A percentile compares a stretch with the other conserved stretches of the same genome.
These are phyloP conservation scores for Serilophus lunatus DNA, from an alignment of 2,113 vertebrate genomes.

Conservation along the genomic window DNA sequence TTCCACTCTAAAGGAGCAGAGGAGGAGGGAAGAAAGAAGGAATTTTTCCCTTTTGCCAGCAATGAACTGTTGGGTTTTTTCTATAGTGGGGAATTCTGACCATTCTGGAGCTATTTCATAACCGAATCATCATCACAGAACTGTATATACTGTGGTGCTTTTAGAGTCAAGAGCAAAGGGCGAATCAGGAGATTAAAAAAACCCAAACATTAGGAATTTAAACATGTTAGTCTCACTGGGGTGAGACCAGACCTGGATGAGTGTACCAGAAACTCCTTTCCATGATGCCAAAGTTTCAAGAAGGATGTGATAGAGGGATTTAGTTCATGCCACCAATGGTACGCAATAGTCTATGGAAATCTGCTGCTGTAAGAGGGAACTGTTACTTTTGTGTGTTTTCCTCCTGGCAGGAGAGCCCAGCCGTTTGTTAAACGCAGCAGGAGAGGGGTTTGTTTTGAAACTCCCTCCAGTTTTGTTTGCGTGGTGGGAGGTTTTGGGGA, in stretches of 20 bases:
- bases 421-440: constrained; percentile 43
- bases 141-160: background rate
- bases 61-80: background rate
- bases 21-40: background rate
- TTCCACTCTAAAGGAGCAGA: background rate
- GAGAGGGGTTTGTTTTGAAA: constrained; percentile 37
- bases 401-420: constrained; percentile 11
- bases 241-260: background rate
- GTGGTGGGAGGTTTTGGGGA: background rate
- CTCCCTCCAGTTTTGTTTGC: constrained; percentile 36
- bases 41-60: background rate
- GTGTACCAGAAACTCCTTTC: background rate
- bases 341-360: background rate
- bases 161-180: background rate
- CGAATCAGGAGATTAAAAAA: background rate
- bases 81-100: background rate
- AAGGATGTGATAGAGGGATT: background rate
- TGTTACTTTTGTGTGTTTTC: constrained; percentile 33
- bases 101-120: background rate
- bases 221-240: background rate
- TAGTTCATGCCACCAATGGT: background rate
- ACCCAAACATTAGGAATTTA: background rate
- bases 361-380: background rate
- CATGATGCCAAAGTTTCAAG: background rate
- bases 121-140: background rate